These are phyloP conservation scores for Pissodes strobi DNA, from an alignment of 1,140 invertebrate genomes.

Conservation along the genomic window DNA sequence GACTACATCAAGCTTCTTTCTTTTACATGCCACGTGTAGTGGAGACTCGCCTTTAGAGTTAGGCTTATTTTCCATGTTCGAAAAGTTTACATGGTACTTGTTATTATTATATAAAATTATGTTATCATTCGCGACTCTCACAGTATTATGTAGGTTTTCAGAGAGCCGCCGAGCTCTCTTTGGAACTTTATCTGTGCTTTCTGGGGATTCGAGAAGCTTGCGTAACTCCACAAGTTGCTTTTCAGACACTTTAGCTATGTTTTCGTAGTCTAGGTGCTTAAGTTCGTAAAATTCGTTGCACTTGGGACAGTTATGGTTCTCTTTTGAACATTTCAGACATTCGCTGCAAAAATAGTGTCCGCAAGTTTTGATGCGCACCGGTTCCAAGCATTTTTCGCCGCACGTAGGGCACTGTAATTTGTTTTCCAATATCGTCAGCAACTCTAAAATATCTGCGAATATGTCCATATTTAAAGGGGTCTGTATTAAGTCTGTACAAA, in stretches of 20 bases:
- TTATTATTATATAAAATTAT: conserved; percentile 27
- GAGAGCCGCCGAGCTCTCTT: neutral
- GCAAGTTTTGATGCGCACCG: conserved; percentile 30
- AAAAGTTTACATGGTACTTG: conserved; percentile 31
- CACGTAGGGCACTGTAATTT: conserved; percentile 21
- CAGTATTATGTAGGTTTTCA: neutral
- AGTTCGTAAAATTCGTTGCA: conserved; percentile 28
- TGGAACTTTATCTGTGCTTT: neutral
- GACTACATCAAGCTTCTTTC: conserved; percentile 62
- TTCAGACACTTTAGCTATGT: conserved; percentile 20
- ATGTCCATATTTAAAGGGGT: too few relatives aligned
- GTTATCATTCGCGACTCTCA: too few relatives aligned
- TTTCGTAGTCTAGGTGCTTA: conserved; percentile 27
- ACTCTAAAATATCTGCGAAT: too few relatives aligned
- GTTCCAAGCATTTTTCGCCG: conserved; percentile 15
- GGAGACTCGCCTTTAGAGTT: conserved; percentile 65
- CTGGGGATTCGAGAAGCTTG: conserved; percentile 7
- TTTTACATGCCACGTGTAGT: conserved; percentile 61
- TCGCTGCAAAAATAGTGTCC: conserved; percentile 37
- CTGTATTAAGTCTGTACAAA: too few relatives aligned
- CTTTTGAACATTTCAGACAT: conserved; percentile 22
- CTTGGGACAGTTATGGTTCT: conserved; percentile 30
- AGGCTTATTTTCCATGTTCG: conserved; percentile 4
- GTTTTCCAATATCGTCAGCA: conserved; percentile 1
- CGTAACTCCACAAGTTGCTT: conserved; percentile 18